Base-by-base conservation (phyloP, 1,140 invertebrate species). In the Berghia stephanieae region DNA sequence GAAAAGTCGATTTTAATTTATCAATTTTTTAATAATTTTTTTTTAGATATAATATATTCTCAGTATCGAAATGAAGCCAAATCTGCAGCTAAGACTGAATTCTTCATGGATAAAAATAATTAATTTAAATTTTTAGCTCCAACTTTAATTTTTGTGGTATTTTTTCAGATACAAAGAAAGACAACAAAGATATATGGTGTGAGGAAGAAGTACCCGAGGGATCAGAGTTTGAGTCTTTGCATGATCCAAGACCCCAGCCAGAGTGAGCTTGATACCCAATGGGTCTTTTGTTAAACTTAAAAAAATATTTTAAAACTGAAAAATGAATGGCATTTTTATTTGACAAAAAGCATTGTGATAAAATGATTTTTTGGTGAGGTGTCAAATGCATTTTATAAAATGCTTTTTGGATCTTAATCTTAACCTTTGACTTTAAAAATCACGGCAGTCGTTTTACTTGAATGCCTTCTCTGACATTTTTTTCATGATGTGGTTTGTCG, bases 231-330 rank as follows among this genome's bases (percentile, higher is more conserved):
- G 88, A 90, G 43, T 92, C 93, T 83, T 80, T 91, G 10, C 82
- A 86, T 82, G 93, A 94, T 82, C 92, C 93, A 2, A 89, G 94
- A 66, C 92, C 92, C 83, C 90, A 91, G 49, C 95, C 95, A 0
- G 91, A 93, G 88, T 89, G 82, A 78, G 85, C 82, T 36, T 38
- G 42, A 2, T 27, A 21, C 24, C 4, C 16, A 44, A 0, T 42
- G 31, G 10, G 34, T 18, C 38, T 40, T 21, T 42, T 4, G 21
- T 18, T 13, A 34, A 31, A 36, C 3, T n/a, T n/a, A 60, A 2
- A 57, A 16, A 5, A 34, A 13, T 74, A 52, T 52, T 34, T 1
- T 18, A 36, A 34, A 21, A 57, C 3, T 2, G 36, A 44, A 21
- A 18, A 57, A 55, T 77, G 46, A 21, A n/a, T 40, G 36, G n/a